A percentile compares a stretch with the other conserved stretches of the same genome.
phyloP scores from a whole-genome alignment of 2,888 invertebrate species.

The Temnothorax rugatulus region DNA sequence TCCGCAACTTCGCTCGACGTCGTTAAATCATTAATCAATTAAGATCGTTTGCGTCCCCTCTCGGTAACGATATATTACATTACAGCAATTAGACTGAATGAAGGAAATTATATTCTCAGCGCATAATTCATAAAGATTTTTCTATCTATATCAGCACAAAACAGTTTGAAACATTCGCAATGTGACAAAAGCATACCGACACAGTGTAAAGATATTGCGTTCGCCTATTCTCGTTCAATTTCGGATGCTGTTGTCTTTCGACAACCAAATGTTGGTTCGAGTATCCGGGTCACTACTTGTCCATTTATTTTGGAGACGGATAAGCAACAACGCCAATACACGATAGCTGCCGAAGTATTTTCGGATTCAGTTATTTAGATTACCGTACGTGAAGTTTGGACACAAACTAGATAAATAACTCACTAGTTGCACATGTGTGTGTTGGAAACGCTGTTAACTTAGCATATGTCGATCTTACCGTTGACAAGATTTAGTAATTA shows the following conservation, averaged over 20 bases:
- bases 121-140: neutral
- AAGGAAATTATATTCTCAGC: neutral
- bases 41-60: conserved; percentile 2
- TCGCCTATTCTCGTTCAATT: neutral
- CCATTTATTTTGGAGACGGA: conserved; percentile 31
- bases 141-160: neutral
- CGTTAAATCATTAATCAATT: conserved; percentile 47
- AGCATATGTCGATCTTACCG: conserved; percentile 27
- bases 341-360: neutral
- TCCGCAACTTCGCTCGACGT: conserved; percentile 19
- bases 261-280: conserved; percentile 12
- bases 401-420: conserved; percentile 38
- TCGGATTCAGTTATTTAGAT: conserved; percentile 28
- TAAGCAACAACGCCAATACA: conserved; percentile 14
- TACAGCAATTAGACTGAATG: neutral
- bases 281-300: conserved; percentile 16
- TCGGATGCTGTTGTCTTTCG: conserved; percentile 6
- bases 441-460: neutral
- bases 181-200: neutral
- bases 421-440: neutral
- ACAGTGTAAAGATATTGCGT: neutral
- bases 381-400: neutral
- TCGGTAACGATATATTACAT: conserved; percentile 9
- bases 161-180: neutral
- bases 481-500: conserved; percentile 20